These are phyloP conservation scores for Empidonax traillii DNA, from an alignment of 2,113 vertebrate species.

Conservation along the genomic window DNA sequence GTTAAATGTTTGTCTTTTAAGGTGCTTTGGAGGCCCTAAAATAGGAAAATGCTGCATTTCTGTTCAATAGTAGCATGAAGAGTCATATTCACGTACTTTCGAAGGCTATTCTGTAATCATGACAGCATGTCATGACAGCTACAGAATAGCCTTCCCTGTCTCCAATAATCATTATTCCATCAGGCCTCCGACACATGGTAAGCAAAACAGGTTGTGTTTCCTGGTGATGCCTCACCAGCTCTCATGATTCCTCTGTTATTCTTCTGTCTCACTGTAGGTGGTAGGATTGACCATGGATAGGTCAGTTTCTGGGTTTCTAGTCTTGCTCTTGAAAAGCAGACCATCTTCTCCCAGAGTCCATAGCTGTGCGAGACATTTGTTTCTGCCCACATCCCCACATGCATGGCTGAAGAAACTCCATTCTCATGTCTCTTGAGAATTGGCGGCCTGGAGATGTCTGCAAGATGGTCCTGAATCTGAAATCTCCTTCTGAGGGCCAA, in stretches of 20 bases:
- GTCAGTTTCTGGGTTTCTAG: background rate
- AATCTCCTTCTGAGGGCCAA: background rate
- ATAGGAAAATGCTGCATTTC: background rate
- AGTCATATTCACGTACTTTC: background rate
- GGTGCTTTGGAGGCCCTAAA: background rate
- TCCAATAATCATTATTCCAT: background rate
- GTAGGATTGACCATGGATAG: background rate
- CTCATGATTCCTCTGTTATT: background rate
- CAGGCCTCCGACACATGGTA: rapidly evolving
- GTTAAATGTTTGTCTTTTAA: background rate
- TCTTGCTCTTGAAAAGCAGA: background rate
- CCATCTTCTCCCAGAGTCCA: background rate
- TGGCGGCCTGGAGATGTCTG: background rate
- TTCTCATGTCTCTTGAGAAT: background rate
- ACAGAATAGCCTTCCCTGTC: background rate
- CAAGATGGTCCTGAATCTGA: background rate
- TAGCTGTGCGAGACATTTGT: background rate
- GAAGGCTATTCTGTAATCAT: background rate
- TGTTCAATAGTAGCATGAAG: background rate
- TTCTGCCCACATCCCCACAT: rapidly evolving
- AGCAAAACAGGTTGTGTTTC: background rate
- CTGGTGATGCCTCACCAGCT: background rate
- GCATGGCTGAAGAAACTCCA: background rate
- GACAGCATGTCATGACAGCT: no score
- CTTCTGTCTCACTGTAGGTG: background rate